Conservation (phyloP, 2,888 invertebrate genomes). For the Capitulum mitella region DNA sequence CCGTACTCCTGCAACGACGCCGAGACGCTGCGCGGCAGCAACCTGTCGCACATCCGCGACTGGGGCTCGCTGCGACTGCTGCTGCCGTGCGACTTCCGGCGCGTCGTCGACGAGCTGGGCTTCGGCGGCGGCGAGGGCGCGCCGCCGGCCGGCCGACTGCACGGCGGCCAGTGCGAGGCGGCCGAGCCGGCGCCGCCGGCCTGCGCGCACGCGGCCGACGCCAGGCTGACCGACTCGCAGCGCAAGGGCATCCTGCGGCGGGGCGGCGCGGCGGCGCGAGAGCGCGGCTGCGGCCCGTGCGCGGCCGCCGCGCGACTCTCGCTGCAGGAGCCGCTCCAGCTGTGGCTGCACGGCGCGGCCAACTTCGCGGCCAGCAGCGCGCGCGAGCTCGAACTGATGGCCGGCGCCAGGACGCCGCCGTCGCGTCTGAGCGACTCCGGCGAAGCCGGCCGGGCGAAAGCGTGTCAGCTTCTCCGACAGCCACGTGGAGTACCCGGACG, state of each 20-base stretch:
- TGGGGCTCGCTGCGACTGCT: conserved; percentile 89
- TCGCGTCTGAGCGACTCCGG: neutral
- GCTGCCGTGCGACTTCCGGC: conserved; percentile 73
- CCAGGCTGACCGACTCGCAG: neutral
- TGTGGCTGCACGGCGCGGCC: conserved; percentile 13
- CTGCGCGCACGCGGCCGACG: conserved; percentile 33
- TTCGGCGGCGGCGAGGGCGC: conserved; percentile 50
- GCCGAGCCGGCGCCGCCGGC: neutral
- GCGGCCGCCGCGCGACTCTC: conserved; percentile 27
- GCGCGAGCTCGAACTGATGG: neutral
- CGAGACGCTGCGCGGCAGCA: conserved; percentile 69
- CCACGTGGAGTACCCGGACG: neutral
- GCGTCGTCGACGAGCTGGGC: conserved; percentile 65
- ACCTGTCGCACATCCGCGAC: conserved; percentile 76
- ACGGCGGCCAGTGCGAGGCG: neutral
- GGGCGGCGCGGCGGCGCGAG: neutral
- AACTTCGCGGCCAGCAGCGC: neutral
- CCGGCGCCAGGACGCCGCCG: neutral
- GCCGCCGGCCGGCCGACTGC: conserved; percentile 38
- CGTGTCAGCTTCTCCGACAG: conserved; percentile 14
- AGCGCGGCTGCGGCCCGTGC: neutral
- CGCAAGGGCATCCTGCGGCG: neutral
- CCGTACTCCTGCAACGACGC: conserved; percentile 63
- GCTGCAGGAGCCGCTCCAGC: conserved; percentile 34
- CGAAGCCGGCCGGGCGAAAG: neutral